phyloP scores from a whole-genome alignment of 2,797 vertebrate genomes.

The Rhabdomys pumilio region DNA sequence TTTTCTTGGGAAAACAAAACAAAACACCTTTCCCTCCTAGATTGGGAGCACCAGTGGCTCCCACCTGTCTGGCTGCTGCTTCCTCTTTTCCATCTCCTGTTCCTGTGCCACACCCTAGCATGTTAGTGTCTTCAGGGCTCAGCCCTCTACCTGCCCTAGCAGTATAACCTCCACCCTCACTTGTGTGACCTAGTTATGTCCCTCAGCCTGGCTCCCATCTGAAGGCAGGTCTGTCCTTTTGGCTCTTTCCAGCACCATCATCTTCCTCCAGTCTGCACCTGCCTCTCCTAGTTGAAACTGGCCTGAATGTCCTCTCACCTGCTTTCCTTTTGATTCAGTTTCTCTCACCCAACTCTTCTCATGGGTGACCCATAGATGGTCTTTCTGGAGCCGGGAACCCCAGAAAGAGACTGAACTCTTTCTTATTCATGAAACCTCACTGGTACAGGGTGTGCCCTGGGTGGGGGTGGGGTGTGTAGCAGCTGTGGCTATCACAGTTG shows the following conservation, averaged over 20 bases:
- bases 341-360: neutral
- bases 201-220: neutral
- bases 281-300: neutral
- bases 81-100: neutral
- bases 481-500: neutral
- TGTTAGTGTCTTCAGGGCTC: neutral
- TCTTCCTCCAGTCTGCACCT: neutral
- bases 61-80: conserved; percentile 3
- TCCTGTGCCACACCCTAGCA: neutral
- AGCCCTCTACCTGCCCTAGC: neutral
- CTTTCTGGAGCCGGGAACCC: neutral
- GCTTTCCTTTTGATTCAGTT: conserved; percentile 62
- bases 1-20: neutral
- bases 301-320: neutral
- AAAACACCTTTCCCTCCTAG: neutral
- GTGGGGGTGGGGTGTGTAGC: neutral
- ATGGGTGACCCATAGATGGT: neutral
- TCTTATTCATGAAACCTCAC: neutral
- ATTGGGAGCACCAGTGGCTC: neutral
- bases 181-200: neutral
- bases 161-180: neutral
- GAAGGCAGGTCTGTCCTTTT: neutral
- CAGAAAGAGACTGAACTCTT: neutral
- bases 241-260: neutral
- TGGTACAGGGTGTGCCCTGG: neutral